These are phyloP conservation scores for Prionailurus viverrinus DNA, from an alignment of 2,113 vertebrate genomes.

Conservation along the genomic window DNA sequence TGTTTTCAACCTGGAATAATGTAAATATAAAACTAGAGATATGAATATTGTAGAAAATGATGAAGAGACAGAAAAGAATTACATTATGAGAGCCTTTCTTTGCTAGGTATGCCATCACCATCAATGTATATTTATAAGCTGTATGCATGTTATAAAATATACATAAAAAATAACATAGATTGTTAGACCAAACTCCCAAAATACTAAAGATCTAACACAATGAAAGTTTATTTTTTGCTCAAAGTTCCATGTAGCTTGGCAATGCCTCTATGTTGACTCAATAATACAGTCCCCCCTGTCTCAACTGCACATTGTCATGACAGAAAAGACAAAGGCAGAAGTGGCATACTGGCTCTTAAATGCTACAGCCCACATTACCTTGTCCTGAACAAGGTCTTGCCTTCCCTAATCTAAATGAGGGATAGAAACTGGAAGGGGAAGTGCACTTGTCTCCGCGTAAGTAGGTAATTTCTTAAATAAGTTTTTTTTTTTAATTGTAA, in stretches of 20 bases:
- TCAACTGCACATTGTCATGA: neutral
- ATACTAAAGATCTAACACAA: neutral
- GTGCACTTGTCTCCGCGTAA: neutral
- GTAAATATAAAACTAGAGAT: neutral
- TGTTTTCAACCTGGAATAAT: neutral
- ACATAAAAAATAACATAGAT: neutral
- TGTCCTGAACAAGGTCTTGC: neutral
- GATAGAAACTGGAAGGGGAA: neutral
- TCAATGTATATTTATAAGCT: neutral
- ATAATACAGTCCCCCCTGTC: neutral
- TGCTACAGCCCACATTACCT: neutral
- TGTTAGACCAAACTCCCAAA: neutral
- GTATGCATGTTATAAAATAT: neutral
- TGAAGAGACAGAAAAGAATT: neutral
- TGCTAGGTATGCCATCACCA: neutral
- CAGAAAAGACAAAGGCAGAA: neutral
- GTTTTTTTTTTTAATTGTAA: neutral
- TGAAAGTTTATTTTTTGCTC: constrained; percentile 6
- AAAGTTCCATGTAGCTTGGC: neutral
- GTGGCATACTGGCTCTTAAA: neutral
- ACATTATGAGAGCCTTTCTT: neutral
- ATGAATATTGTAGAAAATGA: neutral
- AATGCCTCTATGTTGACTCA: neutral
- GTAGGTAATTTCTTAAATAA: neutral
- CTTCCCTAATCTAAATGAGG: neutral